Evolutionary conservation across 2,888 invertebrate species (phyloP).

Genomic region (Orchesellides sinensis): DNA sequence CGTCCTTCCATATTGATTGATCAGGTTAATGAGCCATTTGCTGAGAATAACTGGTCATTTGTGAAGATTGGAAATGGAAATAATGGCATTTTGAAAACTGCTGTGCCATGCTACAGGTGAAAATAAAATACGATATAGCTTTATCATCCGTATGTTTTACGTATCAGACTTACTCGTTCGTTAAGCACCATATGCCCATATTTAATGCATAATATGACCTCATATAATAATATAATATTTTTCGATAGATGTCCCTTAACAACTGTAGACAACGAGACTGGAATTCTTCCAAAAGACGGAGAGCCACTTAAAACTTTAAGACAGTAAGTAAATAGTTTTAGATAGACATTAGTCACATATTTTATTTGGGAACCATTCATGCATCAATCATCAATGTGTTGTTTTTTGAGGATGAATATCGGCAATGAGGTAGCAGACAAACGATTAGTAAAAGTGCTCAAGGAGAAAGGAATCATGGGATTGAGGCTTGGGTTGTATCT

Average conservation of each 20-base stretch:
- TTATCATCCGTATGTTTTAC: too few species aligned
- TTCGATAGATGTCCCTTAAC: slow-evolving; percentile 63
- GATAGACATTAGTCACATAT: background rate
- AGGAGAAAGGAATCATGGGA: slow-evolving; percentile 69
- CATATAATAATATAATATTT: background rate
- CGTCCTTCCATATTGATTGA: slow-evolving; percentile 67
- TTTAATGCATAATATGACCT: too few species aligned
- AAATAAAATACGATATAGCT: too few species aligned
- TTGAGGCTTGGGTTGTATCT: slow-evolving; percentile 62
- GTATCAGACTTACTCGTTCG: too few species aligned
- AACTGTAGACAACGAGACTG: slow-evolving; percentile 64
- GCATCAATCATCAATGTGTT: background rate
- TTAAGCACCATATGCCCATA: too few species aligned
- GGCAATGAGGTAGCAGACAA: slow-evolving; percentile 53
- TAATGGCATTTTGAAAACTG: slow-evolving; percentile 64
- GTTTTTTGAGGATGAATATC: slow-evolving; percentile 57
- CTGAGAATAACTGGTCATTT: slow-evolving; percentile 68
- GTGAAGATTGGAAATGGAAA: slow-evolving; percentile 62
- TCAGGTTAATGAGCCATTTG: slow-evolving; percentile 64
- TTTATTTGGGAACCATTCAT: background rate
- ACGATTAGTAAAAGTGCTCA: slow-evolving; percentile 45
- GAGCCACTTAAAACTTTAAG: slow-evolving; percentile 70
- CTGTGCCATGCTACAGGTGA: slow-evolving; percentile 69
- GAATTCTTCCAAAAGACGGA: slow-evolving; percentile 66
- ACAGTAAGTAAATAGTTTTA: slow-evolving; percentile 53